phyloP scores from a whole-genome alignment of 2,888 invertebrate species.

The Volucella inanis region DNA sequence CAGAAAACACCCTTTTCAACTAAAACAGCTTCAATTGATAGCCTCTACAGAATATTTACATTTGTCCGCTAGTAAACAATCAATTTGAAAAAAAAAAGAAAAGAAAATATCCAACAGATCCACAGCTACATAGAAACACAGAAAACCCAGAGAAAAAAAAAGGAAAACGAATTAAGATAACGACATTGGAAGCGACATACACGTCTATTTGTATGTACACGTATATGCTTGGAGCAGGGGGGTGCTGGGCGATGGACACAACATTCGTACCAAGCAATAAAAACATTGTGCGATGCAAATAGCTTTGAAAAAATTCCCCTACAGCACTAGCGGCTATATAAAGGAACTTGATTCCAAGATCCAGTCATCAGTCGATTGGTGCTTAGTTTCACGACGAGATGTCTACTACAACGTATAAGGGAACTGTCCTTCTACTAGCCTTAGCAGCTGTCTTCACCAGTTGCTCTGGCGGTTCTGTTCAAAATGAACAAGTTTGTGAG shows the following conservation, averaged over 20 bases:
- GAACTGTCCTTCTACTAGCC: slow-evolving; percentile 50
- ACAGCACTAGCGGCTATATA: slow-evolving; percentile 58
- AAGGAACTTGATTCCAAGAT: slow-evolving; percentile 67
- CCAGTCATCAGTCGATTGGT: slow-evolving; percentile 70
- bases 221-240: neutral
- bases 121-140: too few species aligned
- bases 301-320: slow-evolving; percentile 52
- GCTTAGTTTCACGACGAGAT: slow-evolving; percentile 65
- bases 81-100: slow-evolving; percentile 25
- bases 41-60: slow-evolving; percentile 33
- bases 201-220: neutral
- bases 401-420: slow-evolving; percentile 56
- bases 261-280: slow-evolving; percentile 25
- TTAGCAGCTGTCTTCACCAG: slow-evolving; percentile 43
- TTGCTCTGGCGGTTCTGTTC: slow-evolving; percentile 46
- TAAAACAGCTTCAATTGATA: slow-evolving; percentile 51
- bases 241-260: slow-evolving; percentile 1
- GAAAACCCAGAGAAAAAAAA: too few species aligned
- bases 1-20: slow-evolving; percentile 36
- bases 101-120: neutral
- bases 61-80: slow-evolving; percentile 23
- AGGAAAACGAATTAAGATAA: slow-evolving; percentile 52
- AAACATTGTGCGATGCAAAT: slow-evolving; percentile 33
- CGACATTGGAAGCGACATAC: slow-evolving; percentile 38
- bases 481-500: slow-evolving; percentile 70